Conservation (phyloP, 2,113 vertebrate genomes). For the Thermophis baileyi region DNA sequence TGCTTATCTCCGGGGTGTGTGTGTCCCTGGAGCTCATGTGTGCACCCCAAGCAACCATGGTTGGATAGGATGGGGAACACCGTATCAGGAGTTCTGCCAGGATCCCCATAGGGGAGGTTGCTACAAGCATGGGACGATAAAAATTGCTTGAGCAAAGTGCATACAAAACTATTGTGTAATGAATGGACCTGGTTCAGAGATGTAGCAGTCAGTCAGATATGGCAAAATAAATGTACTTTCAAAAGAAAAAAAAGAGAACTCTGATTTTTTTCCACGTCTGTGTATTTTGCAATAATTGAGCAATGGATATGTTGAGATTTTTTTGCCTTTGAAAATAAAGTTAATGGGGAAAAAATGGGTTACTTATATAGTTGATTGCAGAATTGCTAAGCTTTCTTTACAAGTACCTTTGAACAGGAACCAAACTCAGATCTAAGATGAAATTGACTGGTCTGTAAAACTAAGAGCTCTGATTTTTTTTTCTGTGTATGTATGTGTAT, state of each 20-base stretch:
- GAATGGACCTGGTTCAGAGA: neutral
- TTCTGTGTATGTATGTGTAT: neutral
- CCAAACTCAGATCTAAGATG: neutral
- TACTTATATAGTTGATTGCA: neutral
- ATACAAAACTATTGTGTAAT: neutral
- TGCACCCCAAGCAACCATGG: neutral
- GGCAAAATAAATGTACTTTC: neutral
- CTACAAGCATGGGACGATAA: neutral
- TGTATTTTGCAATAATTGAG: neutral
- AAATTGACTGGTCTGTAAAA: neutral
- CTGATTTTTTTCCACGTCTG: neutral
- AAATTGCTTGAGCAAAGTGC: neutral
- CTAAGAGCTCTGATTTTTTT: neutral
- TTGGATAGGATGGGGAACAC: neutral
- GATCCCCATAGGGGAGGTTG: neutral
- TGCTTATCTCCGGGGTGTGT: neutral
- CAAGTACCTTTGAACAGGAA: neutral
- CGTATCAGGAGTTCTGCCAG: neutral
- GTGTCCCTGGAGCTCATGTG: neutral
- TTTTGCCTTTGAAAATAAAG: neutral
- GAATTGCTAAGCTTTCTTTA: neutral
- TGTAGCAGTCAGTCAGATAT: neutral
- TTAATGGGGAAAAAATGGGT: neutral
- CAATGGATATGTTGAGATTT: neutral
- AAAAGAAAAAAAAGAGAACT: neutral